A percentile compares a stretch with the other conserved stretches of the same genome.
phyloP scores from a whole-genome alignment of 2,797 vertebrate species.

The Alcedo quadribrachys region DNA sequence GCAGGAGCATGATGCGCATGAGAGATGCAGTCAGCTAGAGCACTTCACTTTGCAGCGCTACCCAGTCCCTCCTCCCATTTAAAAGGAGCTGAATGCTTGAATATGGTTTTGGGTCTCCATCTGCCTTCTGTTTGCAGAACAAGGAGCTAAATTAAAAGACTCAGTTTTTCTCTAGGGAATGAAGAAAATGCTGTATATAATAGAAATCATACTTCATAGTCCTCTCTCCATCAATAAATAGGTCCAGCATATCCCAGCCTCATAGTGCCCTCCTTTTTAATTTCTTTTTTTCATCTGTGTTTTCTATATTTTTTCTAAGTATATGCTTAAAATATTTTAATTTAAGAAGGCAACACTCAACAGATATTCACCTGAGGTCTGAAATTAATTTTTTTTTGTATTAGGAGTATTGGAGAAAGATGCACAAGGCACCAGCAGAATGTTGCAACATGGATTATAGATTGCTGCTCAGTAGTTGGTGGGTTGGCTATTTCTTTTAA shows the following conservation, averaged over 20 bases:
- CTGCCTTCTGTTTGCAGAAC: not conserved
- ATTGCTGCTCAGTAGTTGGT: constrained; percentile 44
- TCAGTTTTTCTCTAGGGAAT: not conserved
- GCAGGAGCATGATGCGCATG: accelerated
- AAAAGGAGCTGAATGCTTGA: not conserved
- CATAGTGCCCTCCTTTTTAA: not conserved
- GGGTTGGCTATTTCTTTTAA: constrained; percentile 55
- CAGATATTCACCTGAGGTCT: not conserved
- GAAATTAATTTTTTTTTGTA: not conserved
- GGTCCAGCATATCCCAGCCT: not conserved
- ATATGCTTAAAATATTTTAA: not conserved
- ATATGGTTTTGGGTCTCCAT: not conserved
- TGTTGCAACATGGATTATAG: constrained; percentile 38
- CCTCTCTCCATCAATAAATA: not conserved
- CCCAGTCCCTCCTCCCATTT: not conserved
- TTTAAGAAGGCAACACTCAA: not conserved
- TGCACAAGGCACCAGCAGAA: constrained; percentile 47
- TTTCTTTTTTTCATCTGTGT: not conserved
- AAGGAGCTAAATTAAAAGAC: not conserved
- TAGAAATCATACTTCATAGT: not conserved
- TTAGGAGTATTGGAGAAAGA: not conserved
- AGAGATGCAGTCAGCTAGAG: not conserved
- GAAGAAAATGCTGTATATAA: not conserved
- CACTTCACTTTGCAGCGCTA: not conserved
- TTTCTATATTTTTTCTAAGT: not conserved